Evolutionary conservation across 92 coral and sea anemone species (phyloP).

Genomic region (Phenganax stokvisi): DNA sequence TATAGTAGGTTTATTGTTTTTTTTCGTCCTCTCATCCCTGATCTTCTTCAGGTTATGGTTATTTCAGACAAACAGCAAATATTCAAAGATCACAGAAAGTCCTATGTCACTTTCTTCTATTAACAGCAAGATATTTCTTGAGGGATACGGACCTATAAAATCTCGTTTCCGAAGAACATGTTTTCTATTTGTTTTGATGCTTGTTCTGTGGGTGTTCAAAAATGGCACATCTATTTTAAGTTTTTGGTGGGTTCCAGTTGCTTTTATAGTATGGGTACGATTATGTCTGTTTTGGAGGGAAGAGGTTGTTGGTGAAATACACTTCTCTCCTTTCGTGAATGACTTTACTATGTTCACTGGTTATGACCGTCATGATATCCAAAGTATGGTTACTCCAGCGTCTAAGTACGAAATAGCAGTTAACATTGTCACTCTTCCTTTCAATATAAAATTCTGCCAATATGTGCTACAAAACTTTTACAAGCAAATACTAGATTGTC

Average conservation of each 20-base stretch:
- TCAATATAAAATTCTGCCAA: background rate
- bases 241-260: background rate
- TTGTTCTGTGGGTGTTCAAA: background rate
- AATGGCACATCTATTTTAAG: too few species aligned
- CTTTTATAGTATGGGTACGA: background rate
- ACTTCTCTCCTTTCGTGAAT: too few species aligned
- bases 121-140: background rate
- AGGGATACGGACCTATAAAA: slow-evolving; percentile 13
- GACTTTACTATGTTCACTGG: too few species aligned
- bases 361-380: background rate
- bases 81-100: background rate
- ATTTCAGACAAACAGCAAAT: background rate
- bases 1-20: background rate
- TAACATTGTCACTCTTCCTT: background rate
- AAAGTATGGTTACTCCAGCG: background rate
- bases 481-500: background rate
- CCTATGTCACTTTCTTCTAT: slow-evolving; percentile 18
- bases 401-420: background rate
- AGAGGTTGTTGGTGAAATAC: too few species aligned
- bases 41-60: background rate
- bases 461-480: background rate
- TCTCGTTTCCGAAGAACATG: background rate
- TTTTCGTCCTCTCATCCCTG: background rate
- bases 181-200: background rate
- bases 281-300: background rate